Conservation (phyloP, 2,797 vertebrate genomes). For the Leptoclinus maculatus region DNA sequence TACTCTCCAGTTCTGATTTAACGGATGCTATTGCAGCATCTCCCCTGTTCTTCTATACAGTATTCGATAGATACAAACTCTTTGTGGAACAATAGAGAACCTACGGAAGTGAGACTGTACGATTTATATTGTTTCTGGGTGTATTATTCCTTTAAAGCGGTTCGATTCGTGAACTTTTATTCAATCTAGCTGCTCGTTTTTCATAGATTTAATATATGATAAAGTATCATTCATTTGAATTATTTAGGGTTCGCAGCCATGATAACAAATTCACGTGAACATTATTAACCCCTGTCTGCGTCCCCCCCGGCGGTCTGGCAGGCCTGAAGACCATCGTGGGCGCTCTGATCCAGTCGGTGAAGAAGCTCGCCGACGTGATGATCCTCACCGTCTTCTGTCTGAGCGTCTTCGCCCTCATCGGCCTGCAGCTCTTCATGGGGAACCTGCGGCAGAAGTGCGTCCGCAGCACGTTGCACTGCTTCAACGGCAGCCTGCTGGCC, state of each 20-base stretch:
- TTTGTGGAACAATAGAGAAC: background rate
- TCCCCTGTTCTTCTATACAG: background rate
- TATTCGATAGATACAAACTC: too few species aligned
- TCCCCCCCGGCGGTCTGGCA: slow-evolving; percentile 51
- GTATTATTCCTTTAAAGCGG: background rate
- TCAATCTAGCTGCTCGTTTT: background rate
- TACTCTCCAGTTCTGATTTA: too few species aligned
- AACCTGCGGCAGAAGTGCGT: slow-evolving; percentile 95
- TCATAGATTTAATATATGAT: background rate
- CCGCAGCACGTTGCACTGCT: slow-evolving; percentile 82
- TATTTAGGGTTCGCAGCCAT: background rate
- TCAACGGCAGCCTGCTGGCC: slow-evolving; percentile 80
- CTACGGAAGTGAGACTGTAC: too few species aligned
- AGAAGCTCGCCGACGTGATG: slow-evolving; percentile 93
- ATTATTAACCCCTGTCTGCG: too few species aligned
- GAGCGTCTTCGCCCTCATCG: slow-evolving; percentile 95
- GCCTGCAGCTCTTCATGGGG: slow-evolving; percentile 97
- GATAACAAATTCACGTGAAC: too few species aligned
- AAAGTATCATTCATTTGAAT: background rate
- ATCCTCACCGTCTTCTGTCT: slow-evolving; percentile 95
- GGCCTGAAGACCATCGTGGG: slow-evolving; percentile 95
- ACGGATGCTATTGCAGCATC: too few species aligned
- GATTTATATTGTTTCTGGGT: background rate
- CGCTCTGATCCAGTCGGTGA: slow-evolving; percentile 95
- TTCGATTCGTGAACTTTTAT: background rate